Percentiles rank a stretch among this genome's conserved stretches.
These are phyloP conservation scores for Diachrysia chrysitis DNA, from an alignment of 2,888 invertebrate genomes.

Conservation along the genomic window DNA sequence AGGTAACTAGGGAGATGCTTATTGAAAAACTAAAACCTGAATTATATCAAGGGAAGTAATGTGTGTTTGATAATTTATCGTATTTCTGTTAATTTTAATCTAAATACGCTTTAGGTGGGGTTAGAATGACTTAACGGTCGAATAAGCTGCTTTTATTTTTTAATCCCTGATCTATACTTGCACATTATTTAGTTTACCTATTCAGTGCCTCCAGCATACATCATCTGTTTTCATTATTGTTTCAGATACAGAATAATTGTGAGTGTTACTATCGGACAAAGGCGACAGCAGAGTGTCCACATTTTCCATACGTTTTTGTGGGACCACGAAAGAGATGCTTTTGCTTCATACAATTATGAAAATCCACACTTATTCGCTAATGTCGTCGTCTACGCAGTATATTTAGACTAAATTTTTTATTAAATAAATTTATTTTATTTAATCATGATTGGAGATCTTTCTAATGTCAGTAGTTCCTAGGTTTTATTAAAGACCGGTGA, in stretches of 20 bases:
- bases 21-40: no score
- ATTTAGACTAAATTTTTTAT: slow-evolving; percentile 90
- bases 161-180: not conserved
- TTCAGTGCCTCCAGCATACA: not conserved
- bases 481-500: no score
- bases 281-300: slow-evolving; percentile 91
- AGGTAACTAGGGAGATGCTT: slow-evolving; percentile 3
- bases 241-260: slow-evolving; percentile 91
- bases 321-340: slow-evolving; percentile 91
- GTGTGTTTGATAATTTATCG: not conserved
- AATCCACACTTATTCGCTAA: slow-evolving; percentile 90
- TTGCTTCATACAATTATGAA: slow-evolving; percentile 89
- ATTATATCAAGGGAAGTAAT: not conserved
- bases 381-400: slow-evolving; percentile 91
- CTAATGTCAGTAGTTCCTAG: no score
- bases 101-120: not conserved
- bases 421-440: slow-evolving; percentile 44
- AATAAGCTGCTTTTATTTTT: not conserved
- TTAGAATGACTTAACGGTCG: not conserved
- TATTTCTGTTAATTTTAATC: not conserved
- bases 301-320: slow-evolving; percentile 91
- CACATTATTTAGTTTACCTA: no score
- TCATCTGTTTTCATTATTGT: slow-evolving; percentile 49
- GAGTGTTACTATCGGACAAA: slow-evolving; percentile 91
- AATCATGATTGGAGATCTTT: slow-evolving; percentile 11